These are phyloP conservation scores for Strix aluco DNA, from an alignment of 2,113 vertebrate genomes.

Conservation along the genomic window DNA sequence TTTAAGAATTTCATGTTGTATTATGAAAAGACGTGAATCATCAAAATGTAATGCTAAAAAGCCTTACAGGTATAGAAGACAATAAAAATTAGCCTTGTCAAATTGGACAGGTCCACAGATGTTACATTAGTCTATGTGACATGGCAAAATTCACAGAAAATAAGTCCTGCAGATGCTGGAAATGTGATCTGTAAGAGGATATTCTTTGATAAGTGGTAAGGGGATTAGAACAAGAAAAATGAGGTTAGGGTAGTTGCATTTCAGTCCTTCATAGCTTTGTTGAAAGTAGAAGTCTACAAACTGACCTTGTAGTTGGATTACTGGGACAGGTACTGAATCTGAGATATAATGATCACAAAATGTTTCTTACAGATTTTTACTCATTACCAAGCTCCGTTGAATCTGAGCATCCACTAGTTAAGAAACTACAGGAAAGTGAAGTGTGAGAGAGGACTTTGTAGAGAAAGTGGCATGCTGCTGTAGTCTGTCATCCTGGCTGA, in stretches of 20 bases:
- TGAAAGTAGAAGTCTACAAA: background rate
- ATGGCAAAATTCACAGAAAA: background rate
- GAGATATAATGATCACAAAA: background rate
- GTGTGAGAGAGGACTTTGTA: background rate
- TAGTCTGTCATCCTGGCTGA: background rate
- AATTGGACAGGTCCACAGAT: background rate
- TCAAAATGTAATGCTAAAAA: background rate
- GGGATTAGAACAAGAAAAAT: background rate
- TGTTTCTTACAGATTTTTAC: background rate
- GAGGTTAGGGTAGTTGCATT: background rate
- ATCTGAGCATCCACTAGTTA: background rate
- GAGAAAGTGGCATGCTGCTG: background rate
- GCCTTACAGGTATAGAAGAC: background rate
- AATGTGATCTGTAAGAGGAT: background rate
- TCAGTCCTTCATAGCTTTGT: background rate
- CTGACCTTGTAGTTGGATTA: background rate
- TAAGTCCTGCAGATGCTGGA: background rate
- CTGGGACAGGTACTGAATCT: background rate
- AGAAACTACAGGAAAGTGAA: background rate
- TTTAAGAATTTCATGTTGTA: background rate
- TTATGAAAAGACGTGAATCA: background rate
- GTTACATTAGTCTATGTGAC: background rate
- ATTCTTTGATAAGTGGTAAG: background rate
- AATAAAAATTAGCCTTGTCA: background rate
- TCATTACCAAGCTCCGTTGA: background rate